Conservation (phyloP, 2,888 invertebrate species). For the Branchellion lobata region DNA sequence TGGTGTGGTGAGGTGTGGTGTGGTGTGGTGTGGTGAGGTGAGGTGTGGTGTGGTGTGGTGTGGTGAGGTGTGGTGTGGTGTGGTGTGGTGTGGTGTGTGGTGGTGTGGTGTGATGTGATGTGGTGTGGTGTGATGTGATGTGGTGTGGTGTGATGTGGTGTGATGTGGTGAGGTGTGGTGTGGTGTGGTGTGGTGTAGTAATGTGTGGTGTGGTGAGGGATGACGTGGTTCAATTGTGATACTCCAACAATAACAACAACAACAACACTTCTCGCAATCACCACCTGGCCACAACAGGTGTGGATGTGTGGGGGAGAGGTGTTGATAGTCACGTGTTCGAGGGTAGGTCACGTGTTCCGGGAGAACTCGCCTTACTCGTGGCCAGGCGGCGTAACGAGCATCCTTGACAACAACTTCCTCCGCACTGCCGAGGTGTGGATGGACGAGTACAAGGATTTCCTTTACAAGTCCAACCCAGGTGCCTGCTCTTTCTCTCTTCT, state of each 20-base stretch:
- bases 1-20: no score
- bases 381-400: conserved; percentile 85
- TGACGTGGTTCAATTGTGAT: not conserved
- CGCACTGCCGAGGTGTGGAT: conserved; percentile 99
- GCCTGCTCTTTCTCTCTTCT: conserved; percentile 17
- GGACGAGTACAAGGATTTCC: conserved; percentile 89
- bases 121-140: no score
- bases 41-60: not conserved
- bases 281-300: conserved; percentile 54
- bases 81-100: not conserved
- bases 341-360: conserved; percentile 63
- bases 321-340: conserved; percentile 61
- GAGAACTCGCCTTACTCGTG: conserved; percentile 88
- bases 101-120: not conserved
- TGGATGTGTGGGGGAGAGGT: conserved; percentile 63
- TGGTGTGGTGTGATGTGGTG: no score
- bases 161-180: not conserved
- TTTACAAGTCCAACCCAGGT: conserved; percentile 62
- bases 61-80: not conserved
- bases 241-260: no score
- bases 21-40: not conserved
- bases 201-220: not conserved
- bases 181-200: not conserved
- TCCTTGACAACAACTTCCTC: conserved; percentile 90
- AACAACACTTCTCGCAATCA: not conserved